Percentiles rank a stretch among this genome's conserved stretches.
Conservation (phyloP, 2,888 invertebrate species). For the Imbricaverruca yamaguchii region DNA sequence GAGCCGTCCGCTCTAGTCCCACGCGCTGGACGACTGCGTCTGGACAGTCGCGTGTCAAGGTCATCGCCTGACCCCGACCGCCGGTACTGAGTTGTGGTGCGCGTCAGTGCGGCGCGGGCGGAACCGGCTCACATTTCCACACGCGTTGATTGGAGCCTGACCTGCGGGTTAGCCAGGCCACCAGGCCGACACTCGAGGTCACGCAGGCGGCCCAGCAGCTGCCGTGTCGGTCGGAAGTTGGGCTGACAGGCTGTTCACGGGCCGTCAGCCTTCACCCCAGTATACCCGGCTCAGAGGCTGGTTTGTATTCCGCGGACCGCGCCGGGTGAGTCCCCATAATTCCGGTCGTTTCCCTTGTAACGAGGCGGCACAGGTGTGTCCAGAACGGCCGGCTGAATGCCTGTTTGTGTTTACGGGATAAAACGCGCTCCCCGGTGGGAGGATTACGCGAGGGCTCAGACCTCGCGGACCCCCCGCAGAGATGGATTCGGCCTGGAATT, state of each 20-base stretch:
- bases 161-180: neutral
- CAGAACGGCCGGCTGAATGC: neutral
- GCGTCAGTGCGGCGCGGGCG: too few relatives aligned
- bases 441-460: too few relatives aligned
- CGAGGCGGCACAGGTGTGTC: neutral
- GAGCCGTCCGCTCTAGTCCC: neutral
- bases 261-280: neutral
- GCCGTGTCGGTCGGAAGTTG: too few relatives aligned
- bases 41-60: too few relatives aligned
- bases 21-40: too few relatives aligned
- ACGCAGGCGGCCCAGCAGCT: neutral
- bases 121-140: neutral
- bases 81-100: too few relatives aligned
- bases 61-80: too few relatives aligned
- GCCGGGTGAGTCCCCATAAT: neutral
- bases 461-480: too few relatives aligned
- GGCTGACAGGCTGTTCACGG: too few relatives aligned
- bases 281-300: neutral
- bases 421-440: too few relatives aligned
- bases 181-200: neutral
- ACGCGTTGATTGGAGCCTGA: neutral
- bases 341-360: neutral
- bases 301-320: too few relatives aligned
- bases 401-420: neutral
- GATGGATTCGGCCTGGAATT: too few relatives aligned